Evolutionary conservation across 2,888 invertebrate genomes (phyloP), one percentile per base, ranked within the genome.

Genomic region (Penaeus monodon): DNA sequence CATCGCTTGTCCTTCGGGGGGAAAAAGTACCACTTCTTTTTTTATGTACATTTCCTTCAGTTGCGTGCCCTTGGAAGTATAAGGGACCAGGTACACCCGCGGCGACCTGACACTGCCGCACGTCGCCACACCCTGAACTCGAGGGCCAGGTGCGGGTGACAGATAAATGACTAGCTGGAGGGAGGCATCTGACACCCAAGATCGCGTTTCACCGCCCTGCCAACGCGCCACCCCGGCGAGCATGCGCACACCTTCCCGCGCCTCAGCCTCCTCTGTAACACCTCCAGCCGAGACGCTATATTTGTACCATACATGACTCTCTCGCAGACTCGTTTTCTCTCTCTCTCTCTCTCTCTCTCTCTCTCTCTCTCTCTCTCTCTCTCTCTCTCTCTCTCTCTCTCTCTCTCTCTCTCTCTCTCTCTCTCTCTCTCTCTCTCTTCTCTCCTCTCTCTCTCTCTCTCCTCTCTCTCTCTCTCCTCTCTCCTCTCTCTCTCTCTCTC

Each of bases 81-180:
- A 57, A 57, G 57, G 57, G 17, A 57, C 57, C 57, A 57, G 57
- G 57, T 57, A 57, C 17, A 57, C 57, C 57, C 57, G 14, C 57
- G 57, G 57, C 57, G 57, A 57, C 57, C 57, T 57, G 57, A 57
- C 57, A 57, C 57, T 57, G 57, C 57, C 57, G 57, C 57, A 57
- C 57, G 57, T 57, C 57, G 57, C 57, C 57, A 57, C 57, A 57
- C 57, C 57, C 57, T 57, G 57, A 57, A 57, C 14, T 57, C 33
- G 33, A 38, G 33, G 33, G 38, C 73, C 73, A 73, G 73, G 73
- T 73, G 73, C 33, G 29, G 73, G 33, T 38, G 73, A 73, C 73
- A 73, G 73, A 29, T 73, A 73, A 73, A 73, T 73, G 73, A 73
- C 73, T 73, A 73, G 73, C 73, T 73, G 38, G 73, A 73, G 73